Evolutionary conservation across 2,888 invertebrate species (phyloP), one percentile per base, ranked within the genome.

Genomic region (Hirtodrosophila histrioides): DNA sequence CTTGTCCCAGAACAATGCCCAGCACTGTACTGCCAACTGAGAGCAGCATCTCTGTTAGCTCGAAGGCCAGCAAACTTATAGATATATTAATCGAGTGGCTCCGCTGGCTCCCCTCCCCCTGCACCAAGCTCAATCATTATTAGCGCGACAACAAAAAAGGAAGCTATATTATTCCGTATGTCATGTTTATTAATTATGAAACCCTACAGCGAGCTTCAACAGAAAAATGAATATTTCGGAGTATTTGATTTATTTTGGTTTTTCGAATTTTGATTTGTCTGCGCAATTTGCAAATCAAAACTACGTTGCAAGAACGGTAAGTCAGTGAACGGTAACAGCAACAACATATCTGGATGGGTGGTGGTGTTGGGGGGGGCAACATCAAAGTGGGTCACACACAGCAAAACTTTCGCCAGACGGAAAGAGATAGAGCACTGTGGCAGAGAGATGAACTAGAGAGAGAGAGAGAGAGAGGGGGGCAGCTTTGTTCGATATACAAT

Each of bases 401-500:
- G 40, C 46, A 2, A 40, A 75, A 73, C 82, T 78, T 75, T 81
- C 64, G 69, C 72, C 80, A 43, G 23, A 45, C 43, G 4, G 31
- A 7, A 8, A 2, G 44, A 17, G 35, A 8, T 29, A 29, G 24
- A 11, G 43, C 23, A 17, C 10, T 2, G 44, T 1, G 8, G 2
- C 4, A 23, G 29, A 31, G 33, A 6, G 29, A 5, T 12, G 33
- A 4, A 27, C 4, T 12, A 10, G n/a, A 55, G 10, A 37, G 23
- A 40, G 17, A 37, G 17, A 23, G 24, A 33, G 17, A 24, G 27
- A n/a, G 9, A 33, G 33, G 36, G 12, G 50, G 9, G 36, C 27
- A 39, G 61, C 50, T 64, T 60, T 54, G 74, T 63, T 78, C 54
- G 64, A 57, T 69, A 67, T 66, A 70, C 43, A 31, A 31, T 6